Percentiles rank a stretch among this genome's conserved stretches.
phyloP scores from a whole-genome alignment of 1,140 invertebrate species.

The Tetramorium parvispinum region DNA sequence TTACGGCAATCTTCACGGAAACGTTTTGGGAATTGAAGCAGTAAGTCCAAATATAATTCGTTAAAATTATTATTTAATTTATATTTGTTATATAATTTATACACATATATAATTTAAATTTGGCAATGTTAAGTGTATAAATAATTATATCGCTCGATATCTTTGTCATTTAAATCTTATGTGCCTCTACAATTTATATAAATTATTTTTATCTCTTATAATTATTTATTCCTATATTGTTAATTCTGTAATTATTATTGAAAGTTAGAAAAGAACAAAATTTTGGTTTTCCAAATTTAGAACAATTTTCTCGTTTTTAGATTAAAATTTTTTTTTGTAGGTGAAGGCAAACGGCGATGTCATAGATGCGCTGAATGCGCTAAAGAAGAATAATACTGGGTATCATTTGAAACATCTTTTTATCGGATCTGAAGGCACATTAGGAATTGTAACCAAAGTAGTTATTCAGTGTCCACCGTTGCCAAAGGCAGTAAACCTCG shows the following conservation, averaged over 20 bases:
- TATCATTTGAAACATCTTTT: constrained; percentile 99
- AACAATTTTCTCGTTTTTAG: neutral
- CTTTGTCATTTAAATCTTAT: neutral
- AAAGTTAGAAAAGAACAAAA: neutral
- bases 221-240: neutral
- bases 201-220: neutral
- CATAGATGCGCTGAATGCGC: constrained; percentile 92
- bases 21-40: constrained; percentile 96
- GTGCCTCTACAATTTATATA: neutral
- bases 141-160: neutral
- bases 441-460: constrained; percentile 97
- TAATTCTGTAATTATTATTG: neutral
- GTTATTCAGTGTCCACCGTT: constrained; percentile 94
- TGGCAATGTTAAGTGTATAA: neutral
- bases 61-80: neutral
- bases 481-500: constrained; percentile 92
- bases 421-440: constrained; percentile 98
- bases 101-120: neutral
- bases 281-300: neutral
- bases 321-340: constrained; percentile 80
- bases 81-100: neutral
- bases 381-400: constrained; percentile 99
- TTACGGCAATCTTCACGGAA: constrained; percentile 98
- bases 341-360: constrained; percentile 96
- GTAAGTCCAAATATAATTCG: constrained; percentile 86